These are phyloP conservation scores for Takifugu rubripes DNA, from an alignment of 2,797 vertebrate genomes.

Conservation along the genomic window DNA sequence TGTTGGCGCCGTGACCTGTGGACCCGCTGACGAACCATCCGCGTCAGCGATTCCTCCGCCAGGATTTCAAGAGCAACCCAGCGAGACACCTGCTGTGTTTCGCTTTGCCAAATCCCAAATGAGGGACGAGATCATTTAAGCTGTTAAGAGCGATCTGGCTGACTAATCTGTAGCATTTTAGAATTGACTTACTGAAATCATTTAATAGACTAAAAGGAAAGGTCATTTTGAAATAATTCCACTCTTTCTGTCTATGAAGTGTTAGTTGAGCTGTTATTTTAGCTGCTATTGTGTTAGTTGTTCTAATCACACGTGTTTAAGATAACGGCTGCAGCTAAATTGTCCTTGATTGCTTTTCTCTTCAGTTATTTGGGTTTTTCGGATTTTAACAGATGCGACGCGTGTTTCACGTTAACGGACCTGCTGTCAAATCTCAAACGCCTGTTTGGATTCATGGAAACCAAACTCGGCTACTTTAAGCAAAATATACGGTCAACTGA, in stretches of 20 bases:
- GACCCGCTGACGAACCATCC: conserved; percentile 47
- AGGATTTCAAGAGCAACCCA: conserved; percentile 33
- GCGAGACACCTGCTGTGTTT: conserved; percentile 1
- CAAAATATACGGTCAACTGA: not conserved
- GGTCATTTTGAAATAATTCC: not conserved
- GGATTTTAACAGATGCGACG: no score
- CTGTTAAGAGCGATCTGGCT: not conserved
- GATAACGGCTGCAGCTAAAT: no score
- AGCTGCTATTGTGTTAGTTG: no score
- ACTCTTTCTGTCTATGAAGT: not conserved
- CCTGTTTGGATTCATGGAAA: no score
- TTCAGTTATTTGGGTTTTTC: no score
- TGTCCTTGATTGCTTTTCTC: no score
- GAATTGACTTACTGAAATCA: not conserved
- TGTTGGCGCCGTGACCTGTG: conserved; percentile 45
- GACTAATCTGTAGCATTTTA: not conserved
- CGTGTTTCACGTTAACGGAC: no score
- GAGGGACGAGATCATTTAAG: not conserved
- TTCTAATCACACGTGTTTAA: no score
- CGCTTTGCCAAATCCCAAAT: conserved; percentile 13
- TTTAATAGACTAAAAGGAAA: not conserved
- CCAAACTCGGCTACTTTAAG: not conserved
- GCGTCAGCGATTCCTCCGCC: conserved; percentile 37
- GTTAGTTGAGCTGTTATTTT: no score
- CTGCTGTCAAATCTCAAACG: no score